Conservation (phyloP, 2,113 vertebrate species). For the Carettochelys insculpta region DNA sequence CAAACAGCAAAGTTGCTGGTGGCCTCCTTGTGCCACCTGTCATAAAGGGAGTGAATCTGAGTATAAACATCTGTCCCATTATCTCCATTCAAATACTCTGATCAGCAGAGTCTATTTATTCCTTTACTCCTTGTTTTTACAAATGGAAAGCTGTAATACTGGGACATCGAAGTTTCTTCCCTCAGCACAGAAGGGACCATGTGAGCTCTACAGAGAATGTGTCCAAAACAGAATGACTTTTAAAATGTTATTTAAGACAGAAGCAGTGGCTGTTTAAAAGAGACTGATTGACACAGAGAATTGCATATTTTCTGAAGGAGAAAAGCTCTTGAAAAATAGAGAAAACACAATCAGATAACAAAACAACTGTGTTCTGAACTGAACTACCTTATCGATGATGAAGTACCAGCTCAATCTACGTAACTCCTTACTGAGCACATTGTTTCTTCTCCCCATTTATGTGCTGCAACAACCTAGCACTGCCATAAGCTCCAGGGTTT, state of each 20-base stretch:
- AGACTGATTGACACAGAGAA: not conserved
- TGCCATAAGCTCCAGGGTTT: not conserved
- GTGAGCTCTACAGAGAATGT: not conserved
- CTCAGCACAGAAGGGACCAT: constrained; percentile 1
- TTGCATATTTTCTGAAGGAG: constrained; percentile 13
- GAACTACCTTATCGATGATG: not conserved
- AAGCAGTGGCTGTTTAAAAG: constrained; percentile 37
- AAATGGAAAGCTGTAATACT: not conserved
- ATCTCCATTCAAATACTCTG: not conserved
- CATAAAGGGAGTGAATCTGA: not conserved
- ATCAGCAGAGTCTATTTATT: not conserved
- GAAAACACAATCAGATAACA: constrained; percentile 7
- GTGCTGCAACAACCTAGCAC: not conserved
- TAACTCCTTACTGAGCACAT: not conserved
- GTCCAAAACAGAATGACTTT: constrained; percentile 26
- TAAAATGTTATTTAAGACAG: not conserved
- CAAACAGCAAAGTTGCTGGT: not conserved
- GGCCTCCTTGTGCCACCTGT: not conserved
- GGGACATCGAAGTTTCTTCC: not conserved
- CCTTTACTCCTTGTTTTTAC: not conserved
- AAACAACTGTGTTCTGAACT: not conserved
- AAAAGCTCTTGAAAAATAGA: not conserved
- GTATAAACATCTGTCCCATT: not conserved
- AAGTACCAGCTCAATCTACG: not conserved
- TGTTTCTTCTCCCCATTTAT: not conserved